These are phyloP conservation scores for Lagopus leucura DNA, from an alignment of 2,113 vertebrate genomes.

Conservation along the genomic window DNA sequence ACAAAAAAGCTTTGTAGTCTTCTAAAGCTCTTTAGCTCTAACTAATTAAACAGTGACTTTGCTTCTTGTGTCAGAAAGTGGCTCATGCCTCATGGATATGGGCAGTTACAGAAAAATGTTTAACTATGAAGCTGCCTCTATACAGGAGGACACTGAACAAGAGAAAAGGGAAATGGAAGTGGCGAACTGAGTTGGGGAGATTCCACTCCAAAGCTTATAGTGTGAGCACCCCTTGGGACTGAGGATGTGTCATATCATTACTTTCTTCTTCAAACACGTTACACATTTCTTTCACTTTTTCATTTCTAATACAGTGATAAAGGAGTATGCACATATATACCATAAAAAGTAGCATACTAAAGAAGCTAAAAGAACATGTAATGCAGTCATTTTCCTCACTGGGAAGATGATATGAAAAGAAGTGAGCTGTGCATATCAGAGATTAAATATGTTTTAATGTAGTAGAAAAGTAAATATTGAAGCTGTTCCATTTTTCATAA, in stretches of 20 bases:
- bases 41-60: constrained; percentile 33
- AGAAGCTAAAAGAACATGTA: accelerated
- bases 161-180: background rate
- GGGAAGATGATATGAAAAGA: background rate
- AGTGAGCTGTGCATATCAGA: accelerated
- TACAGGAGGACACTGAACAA: background rate
- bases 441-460: background rate
- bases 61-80: background rate
- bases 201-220: background rate
- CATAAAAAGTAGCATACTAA: background rate
- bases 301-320: background rate
- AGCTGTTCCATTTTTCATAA: background rate
- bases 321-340: background rate
- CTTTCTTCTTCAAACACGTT: background rate
- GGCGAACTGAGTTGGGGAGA: background rate
- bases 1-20: background rate
- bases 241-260: background rate
- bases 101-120: background rate
- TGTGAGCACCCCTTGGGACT: background rate
- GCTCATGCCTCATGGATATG: background rate
- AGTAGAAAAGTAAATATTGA: background rate
- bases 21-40: background rate
- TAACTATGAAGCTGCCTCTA: background rate
- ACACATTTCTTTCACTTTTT: background rate
- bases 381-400: background rate